These are phyloP conservation scores for Ametastegia equiseti DNA, from an alignment of 2,888 invertebrate species.

Conservation along the genomic window DNA sequence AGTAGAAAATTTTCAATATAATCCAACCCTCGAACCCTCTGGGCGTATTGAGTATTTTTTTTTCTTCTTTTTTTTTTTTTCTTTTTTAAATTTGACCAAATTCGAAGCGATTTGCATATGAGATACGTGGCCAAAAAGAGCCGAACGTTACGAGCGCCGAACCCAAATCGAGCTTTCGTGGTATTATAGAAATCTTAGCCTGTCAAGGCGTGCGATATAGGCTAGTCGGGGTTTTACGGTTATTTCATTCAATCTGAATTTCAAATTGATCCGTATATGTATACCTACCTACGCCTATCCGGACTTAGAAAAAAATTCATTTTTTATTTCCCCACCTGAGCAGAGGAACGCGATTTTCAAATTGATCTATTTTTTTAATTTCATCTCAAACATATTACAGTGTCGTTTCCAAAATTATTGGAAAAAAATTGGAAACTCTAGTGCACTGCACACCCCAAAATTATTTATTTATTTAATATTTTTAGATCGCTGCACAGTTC, in stretches of 20 bases:
- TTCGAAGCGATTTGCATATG: conserved; percentile 24
- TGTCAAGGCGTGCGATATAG: background rate
- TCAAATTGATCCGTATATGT: background rate
- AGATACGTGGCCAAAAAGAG: background rate
- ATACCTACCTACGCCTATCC: background rate
- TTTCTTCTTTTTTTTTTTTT: too few relatives aligned
- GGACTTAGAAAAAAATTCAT: conserved; percentile 10
- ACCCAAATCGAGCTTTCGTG: conserved; percentile 14
- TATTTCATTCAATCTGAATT: conserved; percentile 37
- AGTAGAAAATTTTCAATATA: background rate
- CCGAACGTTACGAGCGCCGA: background rate
- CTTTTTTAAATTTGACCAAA: background rate
- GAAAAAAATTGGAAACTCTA: too few relatives aligned
- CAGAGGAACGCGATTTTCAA: too few relatives aligned
- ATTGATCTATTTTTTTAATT: too few relatives aligned
- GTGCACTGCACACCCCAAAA: too few relatives aligned
- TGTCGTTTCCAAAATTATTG: too few relatives aligned
- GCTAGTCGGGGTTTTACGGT: conserved; percentile 3
- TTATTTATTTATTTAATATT: too few relatives aligned
- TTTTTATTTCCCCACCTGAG: background rate
- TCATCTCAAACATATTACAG: too few relatives aligned
- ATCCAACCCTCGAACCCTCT: background rate
- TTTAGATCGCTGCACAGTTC: too few relatives aligned
- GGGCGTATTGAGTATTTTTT: too few relatives aligned
- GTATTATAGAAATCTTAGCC: conserved; percentile 27